Evolutionary conservation across 2,797 vertebrate species (phyloP).

Genomic region (Podarcis siculus): DNA sequence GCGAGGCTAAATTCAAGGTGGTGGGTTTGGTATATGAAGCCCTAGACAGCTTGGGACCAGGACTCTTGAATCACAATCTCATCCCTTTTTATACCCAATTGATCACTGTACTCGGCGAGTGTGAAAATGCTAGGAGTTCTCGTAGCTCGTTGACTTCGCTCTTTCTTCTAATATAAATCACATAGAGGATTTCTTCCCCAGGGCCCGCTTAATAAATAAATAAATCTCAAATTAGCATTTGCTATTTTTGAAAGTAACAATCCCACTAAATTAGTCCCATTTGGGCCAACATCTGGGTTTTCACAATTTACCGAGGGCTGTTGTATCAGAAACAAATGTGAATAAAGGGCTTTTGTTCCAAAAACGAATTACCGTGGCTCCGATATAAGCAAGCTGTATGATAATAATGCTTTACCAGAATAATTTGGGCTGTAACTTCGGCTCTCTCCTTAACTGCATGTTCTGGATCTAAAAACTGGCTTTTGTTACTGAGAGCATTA

Average conservation of each 20-base stretch:
- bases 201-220: slow-evolving; percentile 40
- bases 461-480: slow-evolving; percentile 61
- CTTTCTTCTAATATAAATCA: slow-evolving; percentile 21
- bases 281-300: slow-evolving; percentile 37
- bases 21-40: too few species aligned
- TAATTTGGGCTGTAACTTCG: slow-evolving; percentile 48
- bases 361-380: slow-evolving; percentile 26
- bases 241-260: slow-evolving; percentile 45
- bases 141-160: not conserved
- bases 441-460: slow-evolving; percentile 48
- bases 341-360: slow-evolving; percentile 25
- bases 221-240: slow-evolving; percentile 39
- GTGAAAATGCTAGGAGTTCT: not conserved
- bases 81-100: too few species aligned
- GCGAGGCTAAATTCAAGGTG: too few species aligned
- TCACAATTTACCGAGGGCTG: slow-evolving; percentile 12
- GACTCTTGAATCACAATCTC: too few species aligned
- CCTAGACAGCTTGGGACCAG: too few species aligned
- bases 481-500: slow-evolving; percentile 49
- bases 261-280: slow-evolving; percentile 42
- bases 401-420: slow-evolving; percentile 47
- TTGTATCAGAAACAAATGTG: slow-evolving; percentile 32
- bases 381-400: slow-evolving; percentile 47
- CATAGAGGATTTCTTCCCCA: slow-evolving; percentile 34
- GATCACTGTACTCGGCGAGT: too few species aligned